These are phyloP conservation scores for Habroteleia sp. DNA, from an alignment of 2,888 invertebrate species.

Conservation along the genomic window DNA sequence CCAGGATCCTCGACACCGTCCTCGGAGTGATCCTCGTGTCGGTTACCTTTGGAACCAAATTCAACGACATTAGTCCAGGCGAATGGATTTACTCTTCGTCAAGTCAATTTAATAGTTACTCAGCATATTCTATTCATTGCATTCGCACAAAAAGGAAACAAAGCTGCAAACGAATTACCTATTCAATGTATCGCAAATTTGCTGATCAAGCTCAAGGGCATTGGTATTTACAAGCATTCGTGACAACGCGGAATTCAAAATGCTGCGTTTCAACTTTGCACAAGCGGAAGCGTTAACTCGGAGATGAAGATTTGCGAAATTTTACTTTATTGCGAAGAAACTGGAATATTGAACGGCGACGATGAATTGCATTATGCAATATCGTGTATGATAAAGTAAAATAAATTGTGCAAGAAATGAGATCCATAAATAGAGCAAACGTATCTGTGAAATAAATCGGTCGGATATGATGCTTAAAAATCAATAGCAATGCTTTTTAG, in stretches of 20 bases:
- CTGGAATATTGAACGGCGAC: slow-evolving; percentile 7
- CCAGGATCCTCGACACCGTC: slow-evolving; percentile 92
- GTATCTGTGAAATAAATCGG: slow-evolving; percentile 50
- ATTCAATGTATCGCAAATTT: too few relatives aligned
- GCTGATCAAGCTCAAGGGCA: too few relatives aligned
- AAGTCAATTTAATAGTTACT: too few relatives aligned
- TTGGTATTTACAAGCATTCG: too few relatives aligned
- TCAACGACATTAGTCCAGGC: background rate
- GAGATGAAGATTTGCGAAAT: slow-evolving; percentile 13
- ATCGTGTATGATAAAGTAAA: slow-evolving; percentile 32
- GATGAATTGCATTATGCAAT: slow-evolving; percentile 11
- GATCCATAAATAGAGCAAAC: slow-evolving; percentile 36
- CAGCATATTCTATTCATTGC: slow-evolving; percentile 54
- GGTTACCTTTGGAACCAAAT: slow-evolving; percentile 83
- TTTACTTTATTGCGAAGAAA: slow-evolving; percentile 14
- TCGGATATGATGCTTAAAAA: slow-evolving; percentile 51
- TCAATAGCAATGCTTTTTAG: slow-evolving; percentile 54
- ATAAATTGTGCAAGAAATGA: slow-evolving; percentile 35
- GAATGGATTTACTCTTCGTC: too few relatives aligned
- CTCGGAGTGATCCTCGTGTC: slow-evolving; percentile 95
- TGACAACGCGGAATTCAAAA: too few relatives aligned
- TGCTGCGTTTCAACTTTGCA: too few relatives aligned
- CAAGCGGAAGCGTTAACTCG: too few relatives aligned
- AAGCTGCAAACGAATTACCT: too few relatives aligned
- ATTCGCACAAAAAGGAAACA: too few relatives aligned